These are phyloP conservation scores for Trichogramma pretiosum DNA, from an alignment of 1,140 invertebrate genomes.

Conservation along the genomic window DNA sequence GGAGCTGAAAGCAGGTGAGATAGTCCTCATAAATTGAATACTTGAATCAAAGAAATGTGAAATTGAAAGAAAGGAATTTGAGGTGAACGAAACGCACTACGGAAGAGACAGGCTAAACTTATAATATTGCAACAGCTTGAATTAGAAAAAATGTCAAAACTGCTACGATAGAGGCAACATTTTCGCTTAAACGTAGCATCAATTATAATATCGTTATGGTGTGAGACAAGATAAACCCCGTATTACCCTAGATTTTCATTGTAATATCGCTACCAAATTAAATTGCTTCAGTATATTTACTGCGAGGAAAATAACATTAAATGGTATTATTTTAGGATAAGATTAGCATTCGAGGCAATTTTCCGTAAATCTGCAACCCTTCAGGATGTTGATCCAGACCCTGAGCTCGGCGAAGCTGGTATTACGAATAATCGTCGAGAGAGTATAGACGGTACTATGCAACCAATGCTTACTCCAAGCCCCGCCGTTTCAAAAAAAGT, in stretches of 20 bases:
- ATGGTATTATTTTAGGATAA: conserved; percentile 50
- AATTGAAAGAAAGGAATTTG: too few relatives aligned
- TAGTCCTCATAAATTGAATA: conserved; percentile 12
- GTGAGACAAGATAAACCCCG: not conserved
- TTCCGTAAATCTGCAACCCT: conserved; percentile 77
- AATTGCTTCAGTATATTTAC: not conserved
- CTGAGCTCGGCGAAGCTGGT: conserved; percentile 46
- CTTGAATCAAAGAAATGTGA: too few relatives aligned
- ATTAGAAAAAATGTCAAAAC: too few relatives aligned
- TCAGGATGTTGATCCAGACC: conserved; percentile 68
- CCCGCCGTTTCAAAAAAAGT: conserved; percentile 76
- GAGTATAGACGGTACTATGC: conserved; percentile 31
- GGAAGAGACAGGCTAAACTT: too few relatives aligned
- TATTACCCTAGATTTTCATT: not conserved
- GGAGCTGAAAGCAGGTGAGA: conserved; percentile 68
- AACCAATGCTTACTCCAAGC: conserved; percentile 44
- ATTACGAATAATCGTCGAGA: conserved; percentile 33
- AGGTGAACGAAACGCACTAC: too few relatives aligned
- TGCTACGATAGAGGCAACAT: too few relatives aligned
- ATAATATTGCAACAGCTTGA: too few relatives aligned
- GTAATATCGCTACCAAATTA: not conserved
- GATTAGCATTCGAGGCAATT: conserved; percentile 82
- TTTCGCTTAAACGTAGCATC: too few relatives aligned
- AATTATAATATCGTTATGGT: too few relatives aligned
- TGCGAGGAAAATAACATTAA: not conserved